Conservation (phyloP, 2,113 vertebrate species). For the Tetraodon nigroviridis region DNA sequence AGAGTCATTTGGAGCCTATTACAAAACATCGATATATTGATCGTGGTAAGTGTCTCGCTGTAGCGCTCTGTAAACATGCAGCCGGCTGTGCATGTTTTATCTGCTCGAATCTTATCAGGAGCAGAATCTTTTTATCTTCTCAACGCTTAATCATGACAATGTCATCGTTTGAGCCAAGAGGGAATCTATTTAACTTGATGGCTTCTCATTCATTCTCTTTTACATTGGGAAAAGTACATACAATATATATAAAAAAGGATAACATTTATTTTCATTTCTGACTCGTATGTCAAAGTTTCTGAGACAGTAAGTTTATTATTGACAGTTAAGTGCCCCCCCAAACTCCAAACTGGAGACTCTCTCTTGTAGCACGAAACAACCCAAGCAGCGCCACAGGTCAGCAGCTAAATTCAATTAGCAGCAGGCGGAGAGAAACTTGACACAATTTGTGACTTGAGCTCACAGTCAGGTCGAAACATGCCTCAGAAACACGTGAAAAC, state of each 20-base stretch:
- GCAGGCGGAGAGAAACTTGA: slow-evolving; percentile 4
- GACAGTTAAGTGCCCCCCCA: too few species aligned
- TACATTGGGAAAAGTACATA: neutral
- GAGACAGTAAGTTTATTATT: neutral
- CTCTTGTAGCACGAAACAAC: slow-evolving; percentile 5
- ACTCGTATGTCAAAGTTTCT: neutral
- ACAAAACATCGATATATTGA: slow-evolving; percentile 73
- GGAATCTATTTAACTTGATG: slow-evolving; percentile 16
- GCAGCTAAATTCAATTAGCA: slow-evolving; percentile 3
- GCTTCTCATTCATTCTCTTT: slow-evolving; percentile 6
- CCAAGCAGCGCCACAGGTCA: slow-evolving; percentile 16
- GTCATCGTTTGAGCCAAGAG: slow-evolving; percentile 19
- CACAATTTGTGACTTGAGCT: slow-evolving; percentile 12
- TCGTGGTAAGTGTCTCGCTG: slow-evolving; percentile 62
- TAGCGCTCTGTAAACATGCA: slow-evolving; percentile 67
- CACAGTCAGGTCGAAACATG: slow-evolving; percentile 7
- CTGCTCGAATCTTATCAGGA: slow-evolving; percentile 64
- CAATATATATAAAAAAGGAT: neutral
- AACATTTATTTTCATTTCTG: slow-evolving; percentile 1
- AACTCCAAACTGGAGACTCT: slow-evolving; percentile 2
- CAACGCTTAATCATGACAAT: slow-evolving; percentile 17
- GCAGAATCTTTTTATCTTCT: slow-evolving; percentile 57
- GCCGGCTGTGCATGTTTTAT: slow-evolving; percentile 61
- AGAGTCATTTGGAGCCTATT: slow-evolving; percentile 72
- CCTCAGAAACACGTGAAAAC: neutral